Base-by-base conservation (phyloP, 2,888 invertebrate genomes). In the Ischnura elegans region DNA sequence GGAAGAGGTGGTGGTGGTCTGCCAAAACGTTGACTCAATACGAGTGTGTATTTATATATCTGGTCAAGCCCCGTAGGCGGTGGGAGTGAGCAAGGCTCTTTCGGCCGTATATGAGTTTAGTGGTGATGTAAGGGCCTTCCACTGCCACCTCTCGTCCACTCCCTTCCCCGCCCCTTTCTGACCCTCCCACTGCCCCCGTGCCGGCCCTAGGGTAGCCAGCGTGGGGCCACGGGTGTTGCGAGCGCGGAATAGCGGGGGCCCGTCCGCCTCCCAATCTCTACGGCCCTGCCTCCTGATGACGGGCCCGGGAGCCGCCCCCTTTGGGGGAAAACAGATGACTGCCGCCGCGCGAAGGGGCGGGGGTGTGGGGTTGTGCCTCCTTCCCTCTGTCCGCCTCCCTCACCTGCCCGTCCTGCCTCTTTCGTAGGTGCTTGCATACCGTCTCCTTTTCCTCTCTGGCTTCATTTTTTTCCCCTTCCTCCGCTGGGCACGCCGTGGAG, bases 281-380 rank as follows among this genome's bases (percentile, higher is more conserved):
- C n/a, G 76, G 51, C 90, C 55, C 90, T 55, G 86, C 61, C 90
- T 42, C 61, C 90, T 61, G 90, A 61, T 61, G 90, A 90, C 90
- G 87, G 87, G 55, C 29, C 87, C 55, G 90, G 61, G 90, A 90
- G 43, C 90, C 90, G 90, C 90, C 90, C 61, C 90, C 90, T 90
- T n/a, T 61, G 36, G 55, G 51, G 55, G n/a, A n/a, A 90, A 90
- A 90, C 90, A 90, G 90, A 90, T 90, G 90, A 90, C 90, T 90
- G 61, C 90, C 55, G 61, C 61, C 90, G 90, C 90, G 43, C 51
- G 29, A 55, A 29, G 51, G n/a, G 85, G 45, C 13, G 61, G 25
- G 61, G 61, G 19, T 25, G 61, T n/a, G 61, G 61, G 47, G 51
- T 1, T 10, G 51, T n/a, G 84, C n/a, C 87, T 0, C 51, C 55